Evolutionary conservation across 2,113 vertebrate genomes (phyloP), one percentile per base, ranked within the genome.

Genomic region (Aythya baeri): DNA sequence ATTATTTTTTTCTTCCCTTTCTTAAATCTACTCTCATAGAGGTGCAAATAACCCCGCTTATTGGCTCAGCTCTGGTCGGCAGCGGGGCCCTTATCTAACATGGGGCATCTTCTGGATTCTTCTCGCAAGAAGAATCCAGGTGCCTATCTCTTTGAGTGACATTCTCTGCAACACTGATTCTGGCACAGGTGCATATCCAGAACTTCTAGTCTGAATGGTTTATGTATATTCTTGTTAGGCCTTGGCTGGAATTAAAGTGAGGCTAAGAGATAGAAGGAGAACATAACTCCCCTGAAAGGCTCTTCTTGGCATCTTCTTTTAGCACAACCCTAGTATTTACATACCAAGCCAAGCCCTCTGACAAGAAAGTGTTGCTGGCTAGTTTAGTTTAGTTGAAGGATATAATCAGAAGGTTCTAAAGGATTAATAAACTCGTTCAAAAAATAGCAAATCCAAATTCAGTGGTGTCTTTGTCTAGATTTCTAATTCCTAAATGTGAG

Each of bases 311-410:
- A n/a, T 23, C 32, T 57, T 25, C 13, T 83, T 5, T 55, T 55
- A 34, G 7, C 11, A 21, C 11, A 36, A 4, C 27, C 5, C 31
- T 44, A 10, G 23, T 6, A 54, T 9, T 5, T 10, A 27, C 5
- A 52, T 16, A 43, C 4, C 10, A 78, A 21, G 20, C 49, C 0
- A 2, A 83, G 9, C 1, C 0, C 2, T 25, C 5, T 12, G 11
- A 73, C 6, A 17, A 73, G 2, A 32, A 41, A 26, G 5, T 29
- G 13, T 26, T 63, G 4, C 2, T 52, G 17, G 5, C 0, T 12
- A n/a, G 73, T 83, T 83, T 36, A 54, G 43, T 75, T 91, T 89
- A 57, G 3, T 26, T 70, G 25, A 84, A 70, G 7, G 7, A 36
- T 73, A 27, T 31, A 46, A 46, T 57, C 27, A 61, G 34, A 58